phyloP scores from a whole-genome alignment of 2,797 vertebrate species.

The Acridotheres tristis region DNA sequence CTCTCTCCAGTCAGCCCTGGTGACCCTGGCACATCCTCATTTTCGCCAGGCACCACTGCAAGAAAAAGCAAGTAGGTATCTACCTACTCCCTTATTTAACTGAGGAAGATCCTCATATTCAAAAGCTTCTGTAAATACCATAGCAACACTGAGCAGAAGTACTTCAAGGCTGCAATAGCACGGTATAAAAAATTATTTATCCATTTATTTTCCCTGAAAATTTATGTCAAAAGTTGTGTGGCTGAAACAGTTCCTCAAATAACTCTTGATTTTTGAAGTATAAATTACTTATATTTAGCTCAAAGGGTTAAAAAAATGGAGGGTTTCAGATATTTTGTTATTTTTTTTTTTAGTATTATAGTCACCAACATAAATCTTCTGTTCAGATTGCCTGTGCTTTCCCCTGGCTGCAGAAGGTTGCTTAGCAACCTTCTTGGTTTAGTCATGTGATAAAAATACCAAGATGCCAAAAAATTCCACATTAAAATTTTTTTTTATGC shows the following conservation, averaged over 20 bases:
- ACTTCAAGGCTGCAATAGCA: background rate
- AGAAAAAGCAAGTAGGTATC: background rate
- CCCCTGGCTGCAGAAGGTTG: slow-evolving; percentile 40
- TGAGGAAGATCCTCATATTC: fast-evolving
- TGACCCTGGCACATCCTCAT: background rate
- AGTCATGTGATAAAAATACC: slow-evolving; percentile 63
- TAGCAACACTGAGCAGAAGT: background rate
- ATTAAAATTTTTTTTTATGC: slow-evolving; percentile 16
- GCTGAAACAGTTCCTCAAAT: background rate
- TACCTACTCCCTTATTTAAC: background rate
- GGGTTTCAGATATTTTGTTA: background rate
- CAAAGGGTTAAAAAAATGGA: background rate
- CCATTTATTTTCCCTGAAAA: background rate
- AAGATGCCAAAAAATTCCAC: slow-evolving; percentile 49
- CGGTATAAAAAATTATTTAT: background rate
- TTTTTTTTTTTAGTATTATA: slow-evolving; percentile 50
- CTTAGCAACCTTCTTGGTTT: slow-evolving; percentile 71
- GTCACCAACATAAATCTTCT: slow-evolving; percentile 55
- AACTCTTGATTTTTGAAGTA: background rate
- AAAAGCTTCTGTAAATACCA: background rate
- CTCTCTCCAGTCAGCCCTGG: fast-evolving
- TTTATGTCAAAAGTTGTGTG: background rate
- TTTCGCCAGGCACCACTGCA: background rate
- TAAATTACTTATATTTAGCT: background rate
- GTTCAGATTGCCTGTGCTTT: slow-evolving; percentile 40